Base-by-base conservation (phyloP, 2,888 invertebrate species). In the Synanthedon formicaeformis region DNA sequence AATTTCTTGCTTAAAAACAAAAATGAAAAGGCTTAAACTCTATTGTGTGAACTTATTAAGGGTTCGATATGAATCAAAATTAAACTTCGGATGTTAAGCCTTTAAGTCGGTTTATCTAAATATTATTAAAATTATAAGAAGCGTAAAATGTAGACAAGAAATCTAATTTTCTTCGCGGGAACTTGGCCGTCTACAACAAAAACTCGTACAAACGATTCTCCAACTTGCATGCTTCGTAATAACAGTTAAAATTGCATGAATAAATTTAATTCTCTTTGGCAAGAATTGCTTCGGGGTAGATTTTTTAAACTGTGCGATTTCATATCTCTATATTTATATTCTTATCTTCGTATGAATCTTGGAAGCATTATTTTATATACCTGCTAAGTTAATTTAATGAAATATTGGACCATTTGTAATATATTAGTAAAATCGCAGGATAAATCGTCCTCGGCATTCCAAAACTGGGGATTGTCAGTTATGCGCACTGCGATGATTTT, bases 81-180 rank as follows among this genome's bases (percentile, higher is more conserved):
- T 14, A 45, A 45, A 45, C 45, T 45, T 45, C n/a, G 45, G 3
- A 45, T 34, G 34, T 16, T 50, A 18, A 53, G 41, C 53, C 45
- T 50, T 52, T 50, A 34, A 52, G 23, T 48, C 50, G 50, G 48
- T 53, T 53, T 16, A 27, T 40, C 45, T 50, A 18, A 34, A 51
- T 51, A 50, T 54, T 51, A 51, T 41, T 40, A 54, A 51, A 51
- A 51, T 49, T 23, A 23, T 51, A 54, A 54, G 41, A 41, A 45
- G 34, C 54, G 41, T 51, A 50, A 54, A 51, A 54, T 54, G 51
- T 54, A 52, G 49, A 49, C 51, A 52, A 52, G 51, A 54, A 50
- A 54, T 54, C 54, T 54, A 54, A 54, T 54, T 51, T 54, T 50
- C 50, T 54, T 51, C 51, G 51, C 51, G 50, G 27, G 48, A 51